Conservation (phyloP, 2,113 vertebrate species). For the Leiothrix lutea region DNA sequence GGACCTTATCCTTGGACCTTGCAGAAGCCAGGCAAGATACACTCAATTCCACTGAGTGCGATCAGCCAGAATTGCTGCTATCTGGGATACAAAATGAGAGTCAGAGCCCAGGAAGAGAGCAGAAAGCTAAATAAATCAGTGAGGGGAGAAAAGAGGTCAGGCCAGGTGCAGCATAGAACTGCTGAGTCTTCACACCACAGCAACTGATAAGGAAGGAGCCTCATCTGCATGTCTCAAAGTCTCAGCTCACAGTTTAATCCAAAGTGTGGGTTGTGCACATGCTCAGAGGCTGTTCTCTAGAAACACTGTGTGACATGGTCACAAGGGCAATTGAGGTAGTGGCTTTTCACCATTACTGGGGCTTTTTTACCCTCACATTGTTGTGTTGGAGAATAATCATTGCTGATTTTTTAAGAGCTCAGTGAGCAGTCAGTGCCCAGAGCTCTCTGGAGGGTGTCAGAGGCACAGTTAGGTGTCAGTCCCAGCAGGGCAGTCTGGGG, state of each 20-base stretch:
- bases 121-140: slow-evolving; percentile 49
- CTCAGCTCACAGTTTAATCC: slow-evolving; percentile 8
- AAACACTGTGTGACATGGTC: not conserved
- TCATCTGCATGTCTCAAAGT: slow-evolving; percentile 29
- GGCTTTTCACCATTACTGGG: not conserved
- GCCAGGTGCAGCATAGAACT: slow-evolving; percentile 44
- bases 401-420: not conserved
- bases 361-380: accelerated
- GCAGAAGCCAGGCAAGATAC: not conserved
- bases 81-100: not conserved
- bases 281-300: not conserved
- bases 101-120: not conserved
- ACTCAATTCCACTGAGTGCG: not conserved
- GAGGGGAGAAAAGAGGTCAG: slow-evolving; percentile 20
- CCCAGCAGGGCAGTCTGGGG: not conserved
- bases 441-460: not conserved
- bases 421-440: not conserved
- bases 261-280: not conserved
- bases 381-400: not conserved
- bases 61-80: not conserved
- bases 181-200: slow-evolving; percentile 38
- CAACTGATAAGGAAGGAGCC: not conserved
- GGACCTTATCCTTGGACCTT: not conserved
- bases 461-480: not conserved
- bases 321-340: not conserved